Conservation (phyloP, 2,888 invertebrate species). For the Girardia tigrina region DNA sequence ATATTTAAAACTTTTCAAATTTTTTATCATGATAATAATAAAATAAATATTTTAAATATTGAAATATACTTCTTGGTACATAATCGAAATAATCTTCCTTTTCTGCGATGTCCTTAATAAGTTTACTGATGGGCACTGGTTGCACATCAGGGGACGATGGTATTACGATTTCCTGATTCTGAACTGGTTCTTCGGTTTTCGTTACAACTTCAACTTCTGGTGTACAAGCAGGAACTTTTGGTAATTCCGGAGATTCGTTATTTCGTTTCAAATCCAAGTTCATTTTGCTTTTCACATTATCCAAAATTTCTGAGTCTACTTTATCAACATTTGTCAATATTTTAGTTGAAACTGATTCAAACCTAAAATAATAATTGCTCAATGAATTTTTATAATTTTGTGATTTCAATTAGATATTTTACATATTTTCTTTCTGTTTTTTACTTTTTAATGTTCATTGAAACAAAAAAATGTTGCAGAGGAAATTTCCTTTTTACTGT, state of each 20-base stretch:
- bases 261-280: background rate
- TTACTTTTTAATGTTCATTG: too few relatives aligned
- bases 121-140: background rate
- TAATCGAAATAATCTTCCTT: background rate
- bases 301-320: background rate
- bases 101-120: background rate
- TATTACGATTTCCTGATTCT: background rate
- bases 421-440: too few relatives aligned
- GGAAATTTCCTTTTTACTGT: too few relatives aligned
- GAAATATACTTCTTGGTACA: too few relatives aligned
- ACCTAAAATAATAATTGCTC: too few relatives aligned
- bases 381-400: too few relatives aligned
- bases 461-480: too few relatives aligned
- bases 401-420: too few relatives aligned
- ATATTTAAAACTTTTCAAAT: too few relatives aligned
- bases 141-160: background rate
- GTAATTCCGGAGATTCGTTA: background rate
- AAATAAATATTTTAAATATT: too few relatives aligned
- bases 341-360: constrained; percentile 1
- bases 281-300: background rate
- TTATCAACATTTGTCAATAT: background rate
- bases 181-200: background rate
- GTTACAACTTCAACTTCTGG: background rate
- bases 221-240: constrained; percentile 12
- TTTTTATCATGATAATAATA: too few relatives aligned